These are phyloP conservation scores for Zoanthus sansibaricus DNA, from an alignment of 92 coral and sea anemone genomes.

Conservation along the genomic window DNA sequence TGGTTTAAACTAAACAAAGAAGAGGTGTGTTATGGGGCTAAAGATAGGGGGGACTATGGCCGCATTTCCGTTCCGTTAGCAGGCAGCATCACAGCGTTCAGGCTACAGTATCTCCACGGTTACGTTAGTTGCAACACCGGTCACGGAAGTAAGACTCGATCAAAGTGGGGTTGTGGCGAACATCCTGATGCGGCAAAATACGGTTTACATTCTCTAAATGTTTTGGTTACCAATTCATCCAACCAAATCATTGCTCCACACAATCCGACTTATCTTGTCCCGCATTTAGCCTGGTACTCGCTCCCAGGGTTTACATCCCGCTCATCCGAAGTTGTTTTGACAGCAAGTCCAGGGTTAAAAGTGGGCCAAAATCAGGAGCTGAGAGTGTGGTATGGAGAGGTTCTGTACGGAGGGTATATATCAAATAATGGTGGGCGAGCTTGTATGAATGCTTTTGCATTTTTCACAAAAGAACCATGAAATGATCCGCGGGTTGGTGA, in stretches of 20 bases:
- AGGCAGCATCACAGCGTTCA: not conserved
- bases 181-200: not conserved
- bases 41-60: not conserved
- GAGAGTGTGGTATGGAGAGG: conserved; percentile 29
- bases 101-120: not conserved
- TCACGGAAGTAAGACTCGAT: not conserved
- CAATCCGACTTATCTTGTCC: not conserved
- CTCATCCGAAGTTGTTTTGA: not conserved
- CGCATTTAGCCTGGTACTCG: not conserved
- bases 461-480: not conserved
- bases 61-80: not conserved
- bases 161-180: not conserved
- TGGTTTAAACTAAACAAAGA: not conserved
- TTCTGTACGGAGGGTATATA: not conserved
- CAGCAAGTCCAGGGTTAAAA: not conserved
- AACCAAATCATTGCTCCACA: conserved; percentile 8
- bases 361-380: not conserved
- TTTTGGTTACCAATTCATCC: not conserved
- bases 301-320: conserved; percentile 9
- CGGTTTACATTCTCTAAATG: not conserved
- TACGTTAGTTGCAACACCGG: not conserved
- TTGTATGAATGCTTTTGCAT: conserved; percentile 4
- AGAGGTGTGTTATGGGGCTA: conserved; percentile 12
- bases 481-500: not conserved
- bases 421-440: not conserved